These are phyloP conservation scores for Neodontobutis hainanensis DNA, from an alignment of 2,113 vertebrate species.

Conservation along the genomic window DNA sequence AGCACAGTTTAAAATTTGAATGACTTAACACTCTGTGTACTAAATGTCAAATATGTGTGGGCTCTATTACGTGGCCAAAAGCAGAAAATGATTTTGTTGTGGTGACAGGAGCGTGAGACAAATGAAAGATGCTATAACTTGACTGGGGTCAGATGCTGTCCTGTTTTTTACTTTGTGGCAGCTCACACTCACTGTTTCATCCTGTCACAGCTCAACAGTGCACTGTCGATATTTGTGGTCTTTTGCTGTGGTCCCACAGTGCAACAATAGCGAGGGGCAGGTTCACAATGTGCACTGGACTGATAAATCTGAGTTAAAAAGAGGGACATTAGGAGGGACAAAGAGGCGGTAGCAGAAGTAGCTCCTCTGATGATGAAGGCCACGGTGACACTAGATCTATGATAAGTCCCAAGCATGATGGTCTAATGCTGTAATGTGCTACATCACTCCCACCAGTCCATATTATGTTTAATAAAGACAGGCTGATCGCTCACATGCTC, in stretches of 20 bases:
- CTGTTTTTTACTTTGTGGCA: constrained; percentile 13
- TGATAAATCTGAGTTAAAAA: constrained; percentile 44
- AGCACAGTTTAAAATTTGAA: constrained; percentile 23
- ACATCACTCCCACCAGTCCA: constrained; percentile 4
- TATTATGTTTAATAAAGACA: constrained; percentile 32
- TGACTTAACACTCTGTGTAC: constrained; percentile 2
- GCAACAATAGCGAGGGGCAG: constrained; percentile 14
- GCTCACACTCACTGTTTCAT: constrained; percentile 28
- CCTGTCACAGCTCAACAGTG: constrained; percentile 21
- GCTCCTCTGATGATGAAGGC: constrained; percentile 4
- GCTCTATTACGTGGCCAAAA: constrained; percentile 6
- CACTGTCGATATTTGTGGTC: constrained; percentile 19
- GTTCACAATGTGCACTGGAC: constrained; percentile 39
- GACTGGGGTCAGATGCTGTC: constrained; percentile 40
- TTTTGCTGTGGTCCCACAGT: constrained; percentile 8
- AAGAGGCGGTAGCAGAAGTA: not conserved
- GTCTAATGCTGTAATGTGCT: constrained; percentile 7
- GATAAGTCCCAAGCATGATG: constrained; percentile 1
- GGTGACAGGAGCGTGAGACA: constrained; percentile 1
- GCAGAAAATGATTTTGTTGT: not conserved
- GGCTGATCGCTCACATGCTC: constrained; percentile 15
- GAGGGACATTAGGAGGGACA: not conserved
- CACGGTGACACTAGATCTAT: not conserved
- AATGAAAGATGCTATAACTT: constrained; percentile 1
- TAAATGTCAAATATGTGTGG: constrained; percentile 10